These are phyloP conservation scores for Seladonia tumulorum DNA, from an alignment of 2,888 invertebrate genomes.

Conservation along the genomic window DNA sequence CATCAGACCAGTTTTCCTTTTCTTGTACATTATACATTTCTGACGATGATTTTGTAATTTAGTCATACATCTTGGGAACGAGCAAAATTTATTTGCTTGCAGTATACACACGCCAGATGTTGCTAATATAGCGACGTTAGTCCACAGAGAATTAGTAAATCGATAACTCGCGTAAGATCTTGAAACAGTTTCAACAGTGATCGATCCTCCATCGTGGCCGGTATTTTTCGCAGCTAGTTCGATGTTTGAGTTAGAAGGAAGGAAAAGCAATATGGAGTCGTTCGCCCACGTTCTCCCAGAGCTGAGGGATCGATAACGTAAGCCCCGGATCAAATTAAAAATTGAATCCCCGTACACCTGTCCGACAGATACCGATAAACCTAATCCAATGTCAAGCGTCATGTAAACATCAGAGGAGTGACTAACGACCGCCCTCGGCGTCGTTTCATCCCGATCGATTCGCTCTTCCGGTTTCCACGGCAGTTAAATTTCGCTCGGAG, in stretches of 20 bases:
- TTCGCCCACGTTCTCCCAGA: not conserved
- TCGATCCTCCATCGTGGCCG: not conserved
- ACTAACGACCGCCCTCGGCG: not conserved
- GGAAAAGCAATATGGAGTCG: not conserved
- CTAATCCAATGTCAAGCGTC: slow-evolving; percentile 7
- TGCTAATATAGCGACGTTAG: not conserved
- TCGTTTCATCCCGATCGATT: not conserved
- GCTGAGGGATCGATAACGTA: not conserved
- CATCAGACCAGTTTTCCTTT: too few species aligned
- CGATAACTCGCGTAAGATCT: not conserved
- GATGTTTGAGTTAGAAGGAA: not conserved
- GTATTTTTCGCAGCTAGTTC: not conserved
- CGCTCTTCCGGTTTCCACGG: not conserved
- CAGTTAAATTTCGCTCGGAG: not conserved
- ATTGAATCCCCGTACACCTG: not conserved
- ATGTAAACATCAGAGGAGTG: not conserved
- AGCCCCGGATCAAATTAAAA: slow-evolving; percentile 1
- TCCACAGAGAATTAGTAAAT: not conserved
- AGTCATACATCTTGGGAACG: not conserved
- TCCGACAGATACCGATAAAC: not conserved
- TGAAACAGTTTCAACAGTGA: not conserved
- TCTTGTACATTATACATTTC: too few species aligned
- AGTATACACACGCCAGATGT: not conserved
- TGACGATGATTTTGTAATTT: not conserved
- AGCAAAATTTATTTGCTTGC: not conserved